Evolutionary conservation across 2,113 vertebrate species (phyloP).

Genomic region (Hypomesus transpacificus): DNA sequence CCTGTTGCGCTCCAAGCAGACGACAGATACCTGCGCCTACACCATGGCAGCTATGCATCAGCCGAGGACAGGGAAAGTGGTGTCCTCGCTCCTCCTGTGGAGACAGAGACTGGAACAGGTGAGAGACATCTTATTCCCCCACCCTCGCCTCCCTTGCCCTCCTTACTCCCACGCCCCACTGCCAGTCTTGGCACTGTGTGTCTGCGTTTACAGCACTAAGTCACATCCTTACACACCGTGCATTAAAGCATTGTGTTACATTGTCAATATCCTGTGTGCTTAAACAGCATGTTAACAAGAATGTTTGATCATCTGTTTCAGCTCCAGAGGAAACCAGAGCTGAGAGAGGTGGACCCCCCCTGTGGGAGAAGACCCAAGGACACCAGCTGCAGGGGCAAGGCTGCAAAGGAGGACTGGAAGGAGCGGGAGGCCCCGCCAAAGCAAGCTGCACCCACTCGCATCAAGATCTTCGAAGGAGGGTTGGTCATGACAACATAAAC

Average conservation of each 20-base stretch:
- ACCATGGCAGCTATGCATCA: conserved; percentile 89
- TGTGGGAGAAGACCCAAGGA: conserved; percentile 88
- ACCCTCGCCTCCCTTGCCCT: background rate
- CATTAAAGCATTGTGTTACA: conserved; percentile 42
- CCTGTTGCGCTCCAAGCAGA: conserved; percentile 90
- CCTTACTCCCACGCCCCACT: background rate
- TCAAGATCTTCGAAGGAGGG: conserved; percentile 99
- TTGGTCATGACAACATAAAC: conserved; percentile 64
- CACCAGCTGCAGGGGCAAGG: conserved; percentile 83
- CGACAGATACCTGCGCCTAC: conserved; percentile 81
- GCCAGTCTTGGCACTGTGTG: background rate
- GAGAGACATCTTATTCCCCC: conserved; percentile 37
- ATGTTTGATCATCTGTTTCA: conserved; percentile 54
- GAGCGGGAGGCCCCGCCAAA: conserved; percentile 82
- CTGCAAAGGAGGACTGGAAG: conserved; percentile 89
- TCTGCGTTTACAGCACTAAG: conserved; percentile 45
- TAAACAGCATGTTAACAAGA: conserved; percentile 57
- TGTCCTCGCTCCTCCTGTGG: conserved; percentile 87
- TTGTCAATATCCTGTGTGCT: conserved; percentile 44
- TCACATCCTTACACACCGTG: conserved; percentile 32
- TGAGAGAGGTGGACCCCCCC: conserved; percentile 83
- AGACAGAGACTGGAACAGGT: conserved; percentile 89
- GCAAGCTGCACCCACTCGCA: conserved; percentile 86
- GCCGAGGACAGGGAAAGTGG: conserved; percentile 85
- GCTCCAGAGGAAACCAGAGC: conserved; percentile 91